phyloP scores from a whole-genome alignment of 2,888 invertebrate genomes.

The Opisthograptis luteolata region DNA sequence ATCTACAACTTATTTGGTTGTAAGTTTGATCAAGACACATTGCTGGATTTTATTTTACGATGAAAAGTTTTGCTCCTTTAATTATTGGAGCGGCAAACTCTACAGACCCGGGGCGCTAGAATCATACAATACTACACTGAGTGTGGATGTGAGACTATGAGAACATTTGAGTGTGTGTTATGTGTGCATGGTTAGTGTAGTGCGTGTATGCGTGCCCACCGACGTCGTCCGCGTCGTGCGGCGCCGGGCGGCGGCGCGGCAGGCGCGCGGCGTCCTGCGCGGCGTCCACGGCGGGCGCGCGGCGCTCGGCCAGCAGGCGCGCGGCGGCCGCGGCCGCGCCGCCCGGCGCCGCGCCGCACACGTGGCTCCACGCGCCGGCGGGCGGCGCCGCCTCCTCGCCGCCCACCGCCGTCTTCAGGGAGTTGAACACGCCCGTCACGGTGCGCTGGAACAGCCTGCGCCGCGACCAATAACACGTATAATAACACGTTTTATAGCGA shows the following conservation, averaged over 20 bases:
- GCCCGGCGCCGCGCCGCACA: constrained; percentile 43
- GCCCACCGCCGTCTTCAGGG: constrained; percentile 87
- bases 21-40: no score
- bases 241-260: constrained; percentile 19
- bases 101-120: no score
- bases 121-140: no score
- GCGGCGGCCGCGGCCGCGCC: constrained; percentile 69
- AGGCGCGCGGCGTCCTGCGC: constrained; percentile 52
- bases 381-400: constrained; percentile 60
- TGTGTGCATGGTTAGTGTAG: not conserved
- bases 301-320: constrained; percentile 68
- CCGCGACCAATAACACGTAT: not conserved
- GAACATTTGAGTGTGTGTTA: no score
- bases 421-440: constrained; percentile 91
- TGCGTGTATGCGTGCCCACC: constrained; percentile 44
- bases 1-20: no score
- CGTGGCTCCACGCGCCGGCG: constrained; percentile 68
- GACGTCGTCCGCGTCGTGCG: constrained; percentile 64
- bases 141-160: no score
- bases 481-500: no score
- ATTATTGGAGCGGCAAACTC: no score
- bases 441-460: constrained; percentile 88
- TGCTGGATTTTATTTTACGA: no score
- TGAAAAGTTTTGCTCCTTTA: no score
- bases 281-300: constrained; percentile 13